phyloP scores from a whole-genome alignment of 1,140 invertebrate genomes.

The Micrasema minimum region DNA sequence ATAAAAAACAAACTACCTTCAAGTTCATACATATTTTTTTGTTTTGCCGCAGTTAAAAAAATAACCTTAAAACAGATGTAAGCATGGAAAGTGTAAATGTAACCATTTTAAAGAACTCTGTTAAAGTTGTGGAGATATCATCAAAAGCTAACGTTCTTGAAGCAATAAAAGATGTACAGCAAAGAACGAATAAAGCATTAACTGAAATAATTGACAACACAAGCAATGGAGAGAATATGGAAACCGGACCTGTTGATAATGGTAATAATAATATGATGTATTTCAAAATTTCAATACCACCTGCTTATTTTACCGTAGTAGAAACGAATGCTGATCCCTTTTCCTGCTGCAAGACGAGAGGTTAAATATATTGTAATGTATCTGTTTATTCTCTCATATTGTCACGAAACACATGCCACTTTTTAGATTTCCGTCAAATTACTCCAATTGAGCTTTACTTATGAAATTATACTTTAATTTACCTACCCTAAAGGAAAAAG shows the following conservation, averaged over 20 bases:
- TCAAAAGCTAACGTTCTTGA: slow-evolving; percentile 32
- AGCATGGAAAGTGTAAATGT: slow-evolving; percentile 38
- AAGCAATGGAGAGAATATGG: slow-evolving; percentile 14
- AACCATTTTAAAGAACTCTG: slow-evolving; percentile 27
- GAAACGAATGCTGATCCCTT: not conserved
- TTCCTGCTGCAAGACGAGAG: not conserved
- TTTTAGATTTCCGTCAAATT: not conserved
- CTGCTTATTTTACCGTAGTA: not conserved
- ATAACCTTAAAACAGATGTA: slow-evolving; percentile 1
- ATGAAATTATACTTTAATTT: too few species aligned
- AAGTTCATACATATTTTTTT: too few species aligned
- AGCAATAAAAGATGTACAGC: slow-evolving; percentile 23
- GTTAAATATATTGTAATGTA: too few species aligned
- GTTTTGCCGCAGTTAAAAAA: too few species aligned
- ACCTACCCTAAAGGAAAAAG: too few species aligned
- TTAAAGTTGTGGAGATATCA: slow-evolving; percentile 36
- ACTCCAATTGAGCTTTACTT: not conserved
- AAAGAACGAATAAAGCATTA: slow-evolving; percentile 35
- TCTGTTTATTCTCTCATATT: not conserved
- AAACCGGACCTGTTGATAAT: slow-evolving; percentile 20
- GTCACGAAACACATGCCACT: not conserved
- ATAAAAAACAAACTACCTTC: too few species aligned
- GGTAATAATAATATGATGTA: not conserved
- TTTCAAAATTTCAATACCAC: not conserved
- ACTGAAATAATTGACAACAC: slow-evolving; percentile 39